Evolutionary conservation across 2,113 vertebrate species (phyloP).

Genomic region (Todiramphus saurophagus): DNA sequence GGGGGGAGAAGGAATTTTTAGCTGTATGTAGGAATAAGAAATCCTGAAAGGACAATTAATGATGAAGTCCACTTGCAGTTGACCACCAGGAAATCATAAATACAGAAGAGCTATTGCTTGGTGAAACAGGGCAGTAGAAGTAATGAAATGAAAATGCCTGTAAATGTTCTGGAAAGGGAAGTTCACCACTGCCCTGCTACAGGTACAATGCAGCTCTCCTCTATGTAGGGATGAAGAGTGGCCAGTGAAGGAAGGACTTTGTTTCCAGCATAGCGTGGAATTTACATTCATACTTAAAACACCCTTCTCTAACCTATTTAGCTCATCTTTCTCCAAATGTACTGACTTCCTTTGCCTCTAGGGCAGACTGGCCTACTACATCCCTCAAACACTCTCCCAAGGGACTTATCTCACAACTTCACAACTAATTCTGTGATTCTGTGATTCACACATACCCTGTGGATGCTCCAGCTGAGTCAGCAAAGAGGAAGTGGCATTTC

Average conservation of each 20-base stretch:
- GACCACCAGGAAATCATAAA: not conserved
- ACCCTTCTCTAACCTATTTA: not conserved
- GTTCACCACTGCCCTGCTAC: not conserved
- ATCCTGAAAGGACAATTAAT: not conserved
- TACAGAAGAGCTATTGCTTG: not conserved
- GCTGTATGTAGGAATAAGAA: not conserved
- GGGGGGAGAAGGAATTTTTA: not conserved
- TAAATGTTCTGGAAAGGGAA: not conserved
- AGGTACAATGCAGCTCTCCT: not conserved
- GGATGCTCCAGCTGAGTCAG: not conserved
- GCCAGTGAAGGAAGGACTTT: not conserved
- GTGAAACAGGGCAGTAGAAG: not conserved
- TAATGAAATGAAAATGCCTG: not conserved
- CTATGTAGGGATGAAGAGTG: not conserved
- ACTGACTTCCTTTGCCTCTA: not conserved
- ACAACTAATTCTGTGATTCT: too few species aligned
- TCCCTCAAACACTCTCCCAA: not conserved
- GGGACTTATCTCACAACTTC: not conserved
- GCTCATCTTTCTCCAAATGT: not conserved
- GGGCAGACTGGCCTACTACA: not conserved
- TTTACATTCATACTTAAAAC: constrained; percentile 11
- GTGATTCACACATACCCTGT: not conserved
- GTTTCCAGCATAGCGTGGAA: not conserved
- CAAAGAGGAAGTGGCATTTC: fast-evolving
- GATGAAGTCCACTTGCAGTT: not conserved